Evolutionary conservation across 2,797 vertebrate species (phyloP), one percentile per base, ranked within the genome.

Genomic region (Pampus argenteus): DNA sequence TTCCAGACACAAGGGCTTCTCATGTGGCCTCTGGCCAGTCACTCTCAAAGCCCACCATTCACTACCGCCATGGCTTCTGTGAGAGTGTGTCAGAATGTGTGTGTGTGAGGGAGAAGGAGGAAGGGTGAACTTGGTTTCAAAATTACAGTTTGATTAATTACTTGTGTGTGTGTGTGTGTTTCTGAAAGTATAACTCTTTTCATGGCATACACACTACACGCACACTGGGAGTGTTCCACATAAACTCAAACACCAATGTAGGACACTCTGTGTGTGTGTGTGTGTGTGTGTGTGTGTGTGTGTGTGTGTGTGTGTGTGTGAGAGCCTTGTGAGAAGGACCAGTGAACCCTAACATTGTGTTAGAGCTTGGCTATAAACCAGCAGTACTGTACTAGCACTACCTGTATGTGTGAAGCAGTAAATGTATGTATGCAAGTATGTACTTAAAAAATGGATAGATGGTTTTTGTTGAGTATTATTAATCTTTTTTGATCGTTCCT

Each of bases 31-130:
- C 78, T 63, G 70, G 90, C 88, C 88, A 89, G 81, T 74, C 34
- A 20, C 74, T 89, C 81, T 92, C 85, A 93, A 92, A 91, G 89
- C 85, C 79, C 72, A 71, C 86, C 79, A 92, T 90, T 93, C 91
- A 91, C 81, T 8, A 69, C 59, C 66, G 57, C 66, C 18, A 6
- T 26, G 54, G 70, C 74, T 60, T 73, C 62, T 50, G 17, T 62
- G 76, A 56, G 74, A 74, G 71, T 81, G 59, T 83, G 84, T 78
- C 38, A 25, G 58, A 65, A 36, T 85, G 77, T 76, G 75, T 57
- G 18, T 84, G 74, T 78, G 72, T 77, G 69, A 48, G 11, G 67
- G 56, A 73, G 40, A 56, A 60, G 44, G 61, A 67, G 59, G 81
- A 79, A 54, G 76, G 71, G 70, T 17, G 59, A 71, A 83, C 90